Evolutionary conservation across 2,113 vertebrate species (phyloP).

Genomic region (Thomomys bottae): DNA sequence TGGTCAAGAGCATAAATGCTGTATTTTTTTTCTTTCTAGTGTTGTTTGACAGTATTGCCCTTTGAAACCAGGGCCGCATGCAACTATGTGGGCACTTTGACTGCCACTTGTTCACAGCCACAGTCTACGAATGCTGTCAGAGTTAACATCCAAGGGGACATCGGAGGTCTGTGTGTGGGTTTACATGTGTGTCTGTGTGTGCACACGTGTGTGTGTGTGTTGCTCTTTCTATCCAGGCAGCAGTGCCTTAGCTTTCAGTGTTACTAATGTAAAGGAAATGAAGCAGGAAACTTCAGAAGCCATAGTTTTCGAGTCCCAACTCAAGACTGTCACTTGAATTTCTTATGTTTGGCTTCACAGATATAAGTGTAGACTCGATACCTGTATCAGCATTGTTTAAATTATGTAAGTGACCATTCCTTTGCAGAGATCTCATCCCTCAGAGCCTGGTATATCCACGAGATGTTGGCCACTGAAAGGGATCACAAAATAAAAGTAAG

Average conservation of each 20-base stretch:
- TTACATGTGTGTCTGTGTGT: too few species aligned
- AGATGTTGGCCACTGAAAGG: not conserved
- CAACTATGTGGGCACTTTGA: too few species aligned
- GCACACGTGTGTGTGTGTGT: too few species aligned
- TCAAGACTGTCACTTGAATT: not conserved
- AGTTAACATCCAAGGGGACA: not conserved
- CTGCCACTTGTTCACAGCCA: too few species aligned
- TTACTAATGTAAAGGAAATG: not conserved
- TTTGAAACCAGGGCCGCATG: too few species aligned
- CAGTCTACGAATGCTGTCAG: too few species aligned
- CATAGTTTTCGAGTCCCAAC: not conserved
- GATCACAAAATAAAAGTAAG: not conserved
- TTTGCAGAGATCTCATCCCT: not conserved
- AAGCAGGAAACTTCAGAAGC: fast-evolving
- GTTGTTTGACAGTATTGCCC: too few species aligned
- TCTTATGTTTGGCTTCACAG: not conserved
- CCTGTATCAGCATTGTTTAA: too few species aligned
- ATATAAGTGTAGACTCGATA: too few species aligned
- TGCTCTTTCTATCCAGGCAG: not conserved
- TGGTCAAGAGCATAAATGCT: not conserved
- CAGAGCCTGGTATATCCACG: not conserved
- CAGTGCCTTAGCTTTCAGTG: not conserved
- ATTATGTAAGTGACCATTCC: too few species aligned
- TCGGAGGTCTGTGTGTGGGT: too few species aligned
- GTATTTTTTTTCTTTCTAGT: too few species aligned